Base-by-base conservation (phyloP, 2,797 vertebrate species). In the Moxostoma hubbsi region DNA sequence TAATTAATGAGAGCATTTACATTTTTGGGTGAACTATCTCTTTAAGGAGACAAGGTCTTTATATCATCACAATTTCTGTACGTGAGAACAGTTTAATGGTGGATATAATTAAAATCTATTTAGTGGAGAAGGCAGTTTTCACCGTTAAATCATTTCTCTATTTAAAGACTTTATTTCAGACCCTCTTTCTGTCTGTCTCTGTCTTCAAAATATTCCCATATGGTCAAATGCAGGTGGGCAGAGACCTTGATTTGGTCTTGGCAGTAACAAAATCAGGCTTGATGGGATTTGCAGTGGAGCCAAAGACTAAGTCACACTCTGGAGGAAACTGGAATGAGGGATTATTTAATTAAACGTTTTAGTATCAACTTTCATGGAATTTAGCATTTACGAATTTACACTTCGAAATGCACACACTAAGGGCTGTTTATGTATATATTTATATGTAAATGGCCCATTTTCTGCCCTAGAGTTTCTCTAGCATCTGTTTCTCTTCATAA, bases 191-290 rank as follows among this genome's bases (percentile, higher is more conserved):
- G 10, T 54, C 24, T 68, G n/a, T 69, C 10, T 70, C 77, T 16
- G 6, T 73, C 10, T 62, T 65, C 5, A 86, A 92, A 93, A 83
- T 84, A 85, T 85, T 92, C 75, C 92, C 93, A 93, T 89, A 91
- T 92, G 92, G 89, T 81, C 70, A 84, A 73, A 70, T 79, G 85
- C 83, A 91, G 90, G 91, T 93, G 92, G 91, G 86, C 90, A 84
- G 11, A 68, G 15, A 71, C 15, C 81, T 85, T 82, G 82, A 88
- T 85, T 88, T 82, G 49, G 65, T 77, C 84, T 87, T 86, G 82
- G 86, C 53, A 84, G 79, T 85, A 90, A 87, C 82, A 72, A 89
- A 87, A 84, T 82, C 86, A 90, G 86, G 64, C 71, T 82, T 81
- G 68, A 16, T 54, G 73, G 73, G 71, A 61, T 82, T 79, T 51